phyloP scores from a whole-genome alignment of 2,888 invertebrate species.

The Lasioglossum oenotherae region DNA sequence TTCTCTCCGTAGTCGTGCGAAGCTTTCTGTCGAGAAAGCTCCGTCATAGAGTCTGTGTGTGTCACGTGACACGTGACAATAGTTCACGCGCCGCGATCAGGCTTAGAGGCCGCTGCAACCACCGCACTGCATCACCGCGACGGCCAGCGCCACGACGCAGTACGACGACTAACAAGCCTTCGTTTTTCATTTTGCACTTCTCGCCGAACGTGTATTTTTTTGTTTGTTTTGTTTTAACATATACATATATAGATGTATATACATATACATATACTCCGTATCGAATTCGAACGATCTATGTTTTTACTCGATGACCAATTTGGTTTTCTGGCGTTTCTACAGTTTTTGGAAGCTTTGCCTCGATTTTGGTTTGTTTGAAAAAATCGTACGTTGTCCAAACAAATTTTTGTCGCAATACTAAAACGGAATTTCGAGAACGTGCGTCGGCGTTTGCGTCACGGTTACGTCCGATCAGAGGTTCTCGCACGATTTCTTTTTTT shows the following conservation, averaged over 20 bases:
- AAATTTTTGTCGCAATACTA: not conserved
- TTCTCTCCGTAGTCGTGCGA: conserved; percentile 82
- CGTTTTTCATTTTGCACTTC: conserved; percentile 57
- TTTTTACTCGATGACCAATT: conserved; percentile 51
- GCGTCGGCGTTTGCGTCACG: conserved; percentile 37
- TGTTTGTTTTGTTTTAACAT: conserved; percentile 16
- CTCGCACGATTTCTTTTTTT: conserved; percentile 8
- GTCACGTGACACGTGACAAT: conserved; percentile 78
- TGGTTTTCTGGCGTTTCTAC: conserved; percentile 35
- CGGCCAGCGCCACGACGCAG: conserved; percentile 83
- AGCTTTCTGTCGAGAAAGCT: conserved; percentile 82
- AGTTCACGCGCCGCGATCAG: conserved; percentile 78
- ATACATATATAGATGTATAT: not conserved
- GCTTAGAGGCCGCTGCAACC: conserved; percentile 82
- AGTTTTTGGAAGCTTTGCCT: not conserved
- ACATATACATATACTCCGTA: not conserved
- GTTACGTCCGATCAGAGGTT: conserved; percentile 22
- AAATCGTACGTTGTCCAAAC: conserved; percentile 4
- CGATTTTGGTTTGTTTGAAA: not conserved
- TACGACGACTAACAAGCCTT: conserved; percentile 83
- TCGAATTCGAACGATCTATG: conserved; percentile 37
- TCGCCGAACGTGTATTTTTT: conserved; percentile 44
- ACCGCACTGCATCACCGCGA: conserved; percentile 84
- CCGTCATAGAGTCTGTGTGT: conserved; percentile 79
- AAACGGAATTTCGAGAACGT: conserved; percentile 14